Evolutionary conservation across 2,113 vertebrate species (phyloP).

Genomic region (Montifringilla adamsi): DNA sequence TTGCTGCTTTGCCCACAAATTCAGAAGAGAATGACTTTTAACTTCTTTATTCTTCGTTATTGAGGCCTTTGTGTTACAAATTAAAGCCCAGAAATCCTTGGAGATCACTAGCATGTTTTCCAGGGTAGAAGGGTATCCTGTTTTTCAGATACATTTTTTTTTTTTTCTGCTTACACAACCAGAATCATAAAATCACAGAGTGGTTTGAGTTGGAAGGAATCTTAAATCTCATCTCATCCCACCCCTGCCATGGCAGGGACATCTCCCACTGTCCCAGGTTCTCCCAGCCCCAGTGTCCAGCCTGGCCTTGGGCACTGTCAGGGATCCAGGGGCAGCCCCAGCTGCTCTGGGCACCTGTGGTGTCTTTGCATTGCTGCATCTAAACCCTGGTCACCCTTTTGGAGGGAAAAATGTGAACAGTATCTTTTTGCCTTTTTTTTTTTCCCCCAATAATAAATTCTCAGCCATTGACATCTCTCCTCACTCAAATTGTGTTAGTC

Average conservation of each 20-base stretch:
- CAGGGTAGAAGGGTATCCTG: not conserved
- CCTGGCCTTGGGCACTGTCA: not conserved
- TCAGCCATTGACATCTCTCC: not conserved
- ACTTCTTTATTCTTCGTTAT: not conserved
- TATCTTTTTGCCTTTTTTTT: not conserved
- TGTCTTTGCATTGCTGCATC: not conserved
- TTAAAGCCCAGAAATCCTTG: not conserved
- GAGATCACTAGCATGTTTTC: not conserved
- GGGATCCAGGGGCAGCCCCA: not conserved
- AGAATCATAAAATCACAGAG: not conserved
- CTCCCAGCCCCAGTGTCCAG: not conserved
- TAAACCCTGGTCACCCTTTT: not conserved
- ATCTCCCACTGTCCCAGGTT: not conserved
- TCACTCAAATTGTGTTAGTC: not conserved
- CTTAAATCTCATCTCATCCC: not conserved
- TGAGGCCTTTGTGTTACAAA: not conserved
- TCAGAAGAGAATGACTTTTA: not conserved
- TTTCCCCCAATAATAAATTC: not conserved
- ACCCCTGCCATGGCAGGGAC: not conserved
- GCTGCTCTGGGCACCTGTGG: not conserved
- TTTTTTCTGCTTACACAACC: not conserved
- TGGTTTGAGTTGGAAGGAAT: not conserved
- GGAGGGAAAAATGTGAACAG: not conserved
- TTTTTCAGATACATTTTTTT: not conserved
- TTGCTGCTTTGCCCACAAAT: not conserved